Evolutionary conservation across 2,888 invertebrate species (phyloP).

Genomic region (Stenichneumon culpator): DNA sequence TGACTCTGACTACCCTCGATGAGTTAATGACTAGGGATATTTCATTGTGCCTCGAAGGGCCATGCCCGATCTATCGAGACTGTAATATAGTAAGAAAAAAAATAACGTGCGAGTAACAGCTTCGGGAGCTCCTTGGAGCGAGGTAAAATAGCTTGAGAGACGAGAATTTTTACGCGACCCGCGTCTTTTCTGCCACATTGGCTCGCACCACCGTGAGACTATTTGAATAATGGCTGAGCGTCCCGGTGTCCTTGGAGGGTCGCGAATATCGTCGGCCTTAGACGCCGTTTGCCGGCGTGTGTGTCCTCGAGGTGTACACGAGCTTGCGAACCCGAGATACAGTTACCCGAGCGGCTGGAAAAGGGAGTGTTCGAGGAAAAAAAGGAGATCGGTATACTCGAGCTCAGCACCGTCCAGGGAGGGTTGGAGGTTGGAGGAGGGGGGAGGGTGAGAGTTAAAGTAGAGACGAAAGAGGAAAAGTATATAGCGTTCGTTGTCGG

Average conservation of each 20-base stretch:
- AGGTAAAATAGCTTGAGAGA: not conserved
- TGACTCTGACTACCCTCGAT: too few relatives aligned
- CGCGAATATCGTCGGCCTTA: slow-evolving; percentile 31
- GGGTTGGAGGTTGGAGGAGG: not conserved
- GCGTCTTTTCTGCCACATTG: slow-evolving; percentile 4
- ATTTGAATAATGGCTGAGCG: slow-evolving; percentile 48
- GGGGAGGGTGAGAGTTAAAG: slow-evolving; percentile 37
- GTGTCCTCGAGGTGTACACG: slow-evolving; percentile 27
- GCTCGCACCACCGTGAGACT: not conserved
- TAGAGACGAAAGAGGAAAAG: slow-evolving; percentile 57
- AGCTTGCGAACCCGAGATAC: slow-evolving; percentile 29
- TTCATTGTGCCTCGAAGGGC: too few relatives aligned
- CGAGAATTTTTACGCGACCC: not conserved
- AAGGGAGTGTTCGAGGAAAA: slow-evolving; percentile 23
- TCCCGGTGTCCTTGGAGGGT: slow-evolving; percentile 10
- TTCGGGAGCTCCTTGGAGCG: not conserved
- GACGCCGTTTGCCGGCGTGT: not conserved
- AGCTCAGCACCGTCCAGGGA: not conserved
- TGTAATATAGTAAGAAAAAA: not conserved
- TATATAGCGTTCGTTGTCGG: slow-evolving; percentile 46
- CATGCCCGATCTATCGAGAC: not conserved
- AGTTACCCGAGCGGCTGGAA: slow-evolving; percentile 17
- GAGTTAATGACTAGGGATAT: too few relatives aligned
- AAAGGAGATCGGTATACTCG: slow-evolving; percentile 30
- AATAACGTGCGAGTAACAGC: not conserved